phyloP scores from a whole-genome alignment of 2,888 invertebrate species.

The Scaptomyza cyrtandrae region DNA sequence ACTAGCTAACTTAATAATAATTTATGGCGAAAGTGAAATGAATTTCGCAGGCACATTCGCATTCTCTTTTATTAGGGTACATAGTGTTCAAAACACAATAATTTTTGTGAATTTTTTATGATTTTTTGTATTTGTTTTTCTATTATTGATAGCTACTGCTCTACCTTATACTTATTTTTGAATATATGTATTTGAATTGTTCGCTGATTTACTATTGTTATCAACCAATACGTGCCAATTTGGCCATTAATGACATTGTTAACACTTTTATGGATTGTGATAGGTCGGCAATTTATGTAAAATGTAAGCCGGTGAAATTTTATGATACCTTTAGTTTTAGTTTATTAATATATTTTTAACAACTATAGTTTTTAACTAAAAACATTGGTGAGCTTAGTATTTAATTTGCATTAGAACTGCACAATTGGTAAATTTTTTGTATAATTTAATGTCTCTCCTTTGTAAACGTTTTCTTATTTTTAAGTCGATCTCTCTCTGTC shows the following conservation, averaged over 20 bases:
- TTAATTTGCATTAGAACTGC: not conserved
- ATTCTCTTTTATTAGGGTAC: conserved; percentile 42
- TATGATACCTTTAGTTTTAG: conserved; percentile 1
- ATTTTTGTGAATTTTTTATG: conserved; percentile 1
- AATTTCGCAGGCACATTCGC: conserved; percentile 21
- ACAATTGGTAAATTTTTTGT: too few species aligned
- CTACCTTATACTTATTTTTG: conserved; percentile 6
- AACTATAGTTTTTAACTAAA: too few species aligned
- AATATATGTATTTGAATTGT: conserved; percentile 6
- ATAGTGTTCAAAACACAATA: not conserved
- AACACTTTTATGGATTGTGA: conserved; percentile 35
- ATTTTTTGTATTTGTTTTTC: conserved; percentile 5
- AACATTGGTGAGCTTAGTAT: not conserved
- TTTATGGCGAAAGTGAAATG: conserved; percentile 51
- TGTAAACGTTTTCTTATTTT: too few species aligned
- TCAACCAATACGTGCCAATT: conserved; percentile 26
- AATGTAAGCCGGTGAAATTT: conserved; percentile 57
- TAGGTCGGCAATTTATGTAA: conserved; percentile 36
- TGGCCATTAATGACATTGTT: conserved; percentile 48
- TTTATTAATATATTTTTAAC: conserved; percentile 4
- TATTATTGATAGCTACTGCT: conserved; percentile 18
- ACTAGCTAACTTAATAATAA: conserved; percentile 31
- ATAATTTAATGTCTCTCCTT: too few species aligned
- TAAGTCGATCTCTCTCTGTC: too few species aligned
- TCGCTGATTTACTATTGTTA: conserved; percentile 28